Evolutionary conservation across 92 coral and sea anemone species (phyloP), one percentile per base, ranked within the genome.

Genomic region (Virgularia gustaviana): DNA sequence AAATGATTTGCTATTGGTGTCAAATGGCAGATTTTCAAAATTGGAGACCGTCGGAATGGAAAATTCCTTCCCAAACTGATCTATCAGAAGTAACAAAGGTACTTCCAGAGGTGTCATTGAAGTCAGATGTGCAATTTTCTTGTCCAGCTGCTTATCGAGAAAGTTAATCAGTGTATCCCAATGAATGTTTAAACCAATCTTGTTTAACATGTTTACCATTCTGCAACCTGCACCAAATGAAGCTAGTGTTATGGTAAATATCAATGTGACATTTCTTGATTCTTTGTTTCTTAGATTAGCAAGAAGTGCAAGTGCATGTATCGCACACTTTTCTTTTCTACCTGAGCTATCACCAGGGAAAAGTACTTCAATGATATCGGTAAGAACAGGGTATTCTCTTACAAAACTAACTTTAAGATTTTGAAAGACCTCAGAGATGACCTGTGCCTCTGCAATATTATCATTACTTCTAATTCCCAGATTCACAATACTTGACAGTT

Each of bases 11-110:
- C n/a, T 15, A 29, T 68, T 84, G 31, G 18, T 63, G 45, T 84
- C 36, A 68, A 84, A 84, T 24, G 75, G 78, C 36, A 84, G 42
- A 31, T 15, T 33, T 31, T 72, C 80, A 36, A 42, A 47, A 23
- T 24, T 54, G 28, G 68, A 19, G 44, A 75, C 76, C 1, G 82
- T 62, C 7, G 75, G 70, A 13, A 85, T 34, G n/a, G 70, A 39
- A 71, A 80, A 79, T 34, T 79, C 85, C 33, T 85, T 75, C 9
- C 75, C 85, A 53, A 85, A 75, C 70, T 85, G 73, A 38, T 85
- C 85, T 20, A 79, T 6, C 24, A 85, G n/a, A n/a, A n/a, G n/a
- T n/a, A n/a, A n/a, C n/a, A n/a, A n/a, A n/a, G n/a, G n/a, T n/a
- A n/a, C n/a, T n/a, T n/a, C n/a, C n/a, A 57, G 36, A 20, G 34